A percentile compares a stretch with the other conserved stretches of the same genome.
These are phyloP conservation scores for Sebastes itinus DNA, from an alignment of 2,797 vertebrate genomes.

Conservation along the genomic window DNA sequence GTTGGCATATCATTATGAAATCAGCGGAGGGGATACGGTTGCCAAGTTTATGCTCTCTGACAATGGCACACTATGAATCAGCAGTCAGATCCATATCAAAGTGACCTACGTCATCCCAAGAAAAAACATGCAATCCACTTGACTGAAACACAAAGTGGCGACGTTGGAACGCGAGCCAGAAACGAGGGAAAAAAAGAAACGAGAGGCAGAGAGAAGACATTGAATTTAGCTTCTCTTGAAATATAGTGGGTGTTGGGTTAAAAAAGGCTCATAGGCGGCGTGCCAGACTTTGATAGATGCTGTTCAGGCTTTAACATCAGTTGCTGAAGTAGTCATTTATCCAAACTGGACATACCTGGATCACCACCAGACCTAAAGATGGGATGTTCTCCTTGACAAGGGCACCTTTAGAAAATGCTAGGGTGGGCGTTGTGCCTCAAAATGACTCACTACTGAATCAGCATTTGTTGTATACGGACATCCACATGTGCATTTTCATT, in stretches of 20 bases:
- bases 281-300: conserved; percentile 77
- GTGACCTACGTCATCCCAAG: conserved; percentile 32
- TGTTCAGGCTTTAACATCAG: conserved; percentile 62
- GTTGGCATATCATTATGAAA: conserved; percentile 61
- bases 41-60: conserved; percentile 56
- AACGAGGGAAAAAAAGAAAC: background rate
- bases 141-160: conserved; percentile 56
- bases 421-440: conserved; percentile 32
- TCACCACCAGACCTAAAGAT: conserved; percentile 63
- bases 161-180: conserved; percentile 29
- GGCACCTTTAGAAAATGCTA: conserved; percentile 70
- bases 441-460: conserved; percentile 52
- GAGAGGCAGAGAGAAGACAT: conserved; percentile 10
- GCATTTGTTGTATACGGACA: conserved; percentile 32
- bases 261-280: conserved; percentile 61
- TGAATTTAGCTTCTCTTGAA: conserved; percentile 51
- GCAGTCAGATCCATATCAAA: conserved; percentile 62
- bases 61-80: conserved; percentile 51
- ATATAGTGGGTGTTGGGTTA: conserved; percentile 55
- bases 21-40: conserved; percentile 34
- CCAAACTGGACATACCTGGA: conserved; percentile 60
- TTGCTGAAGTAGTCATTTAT: conserved; percentile 74
- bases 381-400: conserved; percentile 59
- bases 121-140: conserved; percentile 39
- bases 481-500: conserved; percentile 30